Evolutionary conservation across 2,113 vertebrate species (phyloP).

Genomic region (Leptobrachium ailaonicum): DNA sequence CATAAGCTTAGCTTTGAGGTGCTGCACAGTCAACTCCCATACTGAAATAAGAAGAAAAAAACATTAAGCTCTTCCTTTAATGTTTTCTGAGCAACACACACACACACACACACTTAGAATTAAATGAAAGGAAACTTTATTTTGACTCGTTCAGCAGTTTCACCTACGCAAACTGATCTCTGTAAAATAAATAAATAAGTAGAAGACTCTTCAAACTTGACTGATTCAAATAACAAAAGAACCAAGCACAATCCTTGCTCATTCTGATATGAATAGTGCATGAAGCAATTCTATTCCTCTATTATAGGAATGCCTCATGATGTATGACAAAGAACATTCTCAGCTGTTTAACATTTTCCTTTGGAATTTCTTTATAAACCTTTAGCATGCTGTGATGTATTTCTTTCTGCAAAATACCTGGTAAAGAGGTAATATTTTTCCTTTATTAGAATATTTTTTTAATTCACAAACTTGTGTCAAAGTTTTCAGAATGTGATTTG

Average conservation of each 20-base stretch:
- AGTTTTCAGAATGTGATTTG: too few species aligned
- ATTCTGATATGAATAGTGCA: neutral
- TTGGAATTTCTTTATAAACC: neutral
- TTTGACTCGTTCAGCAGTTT: too few species aligned
- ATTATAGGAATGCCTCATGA: neutral
- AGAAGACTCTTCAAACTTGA: neutral
- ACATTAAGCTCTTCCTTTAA: too few species aligned
- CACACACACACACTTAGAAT: too few species aligned
- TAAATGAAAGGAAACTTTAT: too few species aligned
- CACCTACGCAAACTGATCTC: neutral
- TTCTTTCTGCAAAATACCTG: neutral
- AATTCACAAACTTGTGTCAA: neutral
- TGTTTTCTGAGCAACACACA: too few species aligned
- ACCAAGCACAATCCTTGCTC: neutral
- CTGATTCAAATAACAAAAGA: neutral
- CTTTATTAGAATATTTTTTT: neutral
- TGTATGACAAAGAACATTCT: neutral
- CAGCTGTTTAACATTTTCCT: neutral
- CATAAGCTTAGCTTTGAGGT: too few species aligned
- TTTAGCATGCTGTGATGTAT: neutral
- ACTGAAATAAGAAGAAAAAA: too few species aligned
- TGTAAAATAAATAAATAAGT: neutral
- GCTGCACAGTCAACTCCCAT: too few species aligned
- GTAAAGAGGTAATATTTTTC: neutral
- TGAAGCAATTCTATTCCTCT: neutral